Evolutionary conservation across 2,888 invertebrate genomes (phyloP), one percentile per base, ranked within the genome.

Genomic region (Lomographa bimaculata): DNA sequence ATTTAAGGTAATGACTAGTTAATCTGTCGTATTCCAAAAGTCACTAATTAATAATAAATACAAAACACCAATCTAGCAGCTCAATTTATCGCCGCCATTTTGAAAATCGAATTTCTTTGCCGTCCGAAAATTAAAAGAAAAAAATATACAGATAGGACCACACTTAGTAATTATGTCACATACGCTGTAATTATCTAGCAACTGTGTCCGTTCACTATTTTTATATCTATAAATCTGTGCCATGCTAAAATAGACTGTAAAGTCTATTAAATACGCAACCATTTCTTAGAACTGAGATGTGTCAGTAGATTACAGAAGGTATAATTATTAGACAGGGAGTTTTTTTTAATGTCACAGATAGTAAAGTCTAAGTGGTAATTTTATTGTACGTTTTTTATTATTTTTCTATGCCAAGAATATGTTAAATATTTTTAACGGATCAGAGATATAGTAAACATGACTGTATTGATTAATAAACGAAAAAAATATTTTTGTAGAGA

Each of bases 121-220:
- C 44, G 28, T 38, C 49, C 37, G 43, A 36, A 60, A 60, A 14
- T 2, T 30, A 29, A 7, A 21, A 30, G 6, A 53, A 57, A 54
- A 55, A 64, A 56, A 46, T 50, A 64, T 60, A 56, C 57, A 56
- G 57, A 43, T 28, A 50, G 52, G 53, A 19, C 14, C 14, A 18
- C 57, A 57, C 39, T 36, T 45, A 52, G 72, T 68, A 79, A 79
- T 79, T 78, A 79, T 77, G 78, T 79, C 79, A 71, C 67, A 66
- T 55, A 71, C 59, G 60, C 60, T 62, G 60, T 69, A 74, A 80
- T 79, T 80, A 79, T 32, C 54, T 54, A 48, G 45, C 46, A 42
- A 46, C 59, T 60, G 63, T 64, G 66, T 64, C 55, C 58, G 61
- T 52, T 56, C 57, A 49, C 49, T 54, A 44, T 46, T 54, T 67